phyloP scores from a whole-genome alignment of 2,113 vertebrate genomes.

The Camelus bactrianus region DNA sequence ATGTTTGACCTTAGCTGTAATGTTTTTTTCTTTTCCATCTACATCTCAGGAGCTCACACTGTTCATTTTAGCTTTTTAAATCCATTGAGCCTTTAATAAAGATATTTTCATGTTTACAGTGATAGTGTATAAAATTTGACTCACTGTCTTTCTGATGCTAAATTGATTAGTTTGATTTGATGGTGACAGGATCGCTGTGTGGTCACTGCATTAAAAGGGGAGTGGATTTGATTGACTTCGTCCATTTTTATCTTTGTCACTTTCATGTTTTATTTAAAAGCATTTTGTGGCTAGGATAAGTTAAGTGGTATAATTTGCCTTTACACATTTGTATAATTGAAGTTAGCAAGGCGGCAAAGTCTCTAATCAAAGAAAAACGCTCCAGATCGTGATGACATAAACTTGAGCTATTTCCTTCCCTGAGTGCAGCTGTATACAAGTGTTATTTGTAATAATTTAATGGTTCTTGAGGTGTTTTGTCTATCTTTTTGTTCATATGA shows the following conservation, averaged over 20 bases:
- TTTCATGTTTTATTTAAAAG: constrained; percentile 88
- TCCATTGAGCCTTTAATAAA: constrained; percentile 48
- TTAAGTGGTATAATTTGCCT: constrained; percentile 84
- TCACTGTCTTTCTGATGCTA: constrained; percentile 73
- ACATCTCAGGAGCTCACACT: background rate
- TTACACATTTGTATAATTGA: constrained; percentile 83
- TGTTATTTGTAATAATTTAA: background rate
- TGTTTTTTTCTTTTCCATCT: constrained; percentile 66
- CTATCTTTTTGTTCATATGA: constrained; percentile 42
- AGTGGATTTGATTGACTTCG: constrained; percentile 84
- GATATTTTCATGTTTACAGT: constrained; percentile 55
- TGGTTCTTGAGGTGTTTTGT: constrained; percentile 51
- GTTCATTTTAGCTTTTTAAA: constrained; percentile 67
- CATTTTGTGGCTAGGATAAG: constrained; percentile 82
- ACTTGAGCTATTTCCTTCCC: constrained; percentile 62
- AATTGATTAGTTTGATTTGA: constrained; percentile 82
- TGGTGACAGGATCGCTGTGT: constrained; percentile 76
- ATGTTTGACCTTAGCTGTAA: constrained; percentile 88
- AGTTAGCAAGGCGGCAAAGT: constrained; percentile 72
- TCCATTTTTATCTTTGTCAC: constrained; percentile 83
- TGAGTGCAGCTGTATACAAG: constrained; percentile 19
- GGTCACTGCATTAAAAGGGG: constrained; percentile 83
- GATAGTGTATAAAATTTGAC: constrained; percentile 59
- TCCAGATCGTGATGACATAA: constrained; percentile 20
- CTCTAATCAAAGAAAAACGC: constrained; percentile 71